Evolutionary conservation across 2,113 vertebrate genomes (phyloP).

Genomic region (Prinia subflava): DNA sequence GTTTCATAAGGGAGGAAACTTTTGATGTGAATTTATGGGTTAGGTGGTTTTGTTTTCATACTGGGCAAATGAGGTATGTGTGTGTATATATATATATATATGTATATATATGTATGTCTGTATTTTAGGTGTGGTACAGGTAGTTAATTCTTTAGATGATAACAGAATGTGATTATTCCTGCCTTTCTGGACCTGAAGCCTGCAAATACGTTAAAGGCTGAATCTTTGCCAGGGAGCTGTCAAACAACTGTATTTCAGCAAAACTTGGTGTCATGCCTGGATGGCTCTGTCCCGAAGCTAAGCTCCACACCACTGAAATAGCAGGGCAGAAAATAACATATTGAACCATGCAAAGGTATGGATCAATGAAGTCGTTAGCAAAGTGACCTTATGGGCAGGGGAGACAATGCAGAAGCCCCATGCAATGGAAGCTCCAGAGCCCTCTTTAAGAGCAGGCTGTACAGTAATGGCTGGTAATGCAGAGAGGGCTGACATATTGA

Average conservation of each 20-base stretch:
- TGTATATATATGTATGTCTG: background rate
- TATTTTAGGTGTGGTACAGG: background rate
- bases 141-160: background rate
- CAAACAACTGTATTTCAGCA: background rate
- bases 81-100: background rate
- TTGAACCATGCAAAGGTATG: background rate
- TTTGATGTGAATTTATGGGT: background rate
- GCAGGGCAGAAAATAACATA: background rate
- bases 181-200: background rate
- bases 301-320: background rate
- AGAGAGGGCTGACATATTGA: background rate
- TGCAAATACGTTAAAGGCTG: background rate
- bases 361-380: slow-evolving; percentile 12
- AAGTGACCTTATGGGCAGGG: background rate
- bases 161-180: background rate
- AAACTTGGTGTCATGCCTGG: background rate
- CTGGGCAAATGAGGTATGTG: background rate
- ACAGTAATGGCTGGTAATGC: background rate
- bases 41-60: background rate
- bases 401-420: background rate
- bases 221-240: background rate
- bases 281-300: background rate
- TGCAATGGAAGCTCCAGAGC: background rate
- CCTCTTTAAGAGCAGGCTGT: background rate
- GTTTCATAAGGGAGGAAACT: background rate